These are phyloP conservation scores for Trichosurus vulpecula DNA, from an alignment of 2,797 vertebrate genomes.

Conservation along the genomic window DNA sequence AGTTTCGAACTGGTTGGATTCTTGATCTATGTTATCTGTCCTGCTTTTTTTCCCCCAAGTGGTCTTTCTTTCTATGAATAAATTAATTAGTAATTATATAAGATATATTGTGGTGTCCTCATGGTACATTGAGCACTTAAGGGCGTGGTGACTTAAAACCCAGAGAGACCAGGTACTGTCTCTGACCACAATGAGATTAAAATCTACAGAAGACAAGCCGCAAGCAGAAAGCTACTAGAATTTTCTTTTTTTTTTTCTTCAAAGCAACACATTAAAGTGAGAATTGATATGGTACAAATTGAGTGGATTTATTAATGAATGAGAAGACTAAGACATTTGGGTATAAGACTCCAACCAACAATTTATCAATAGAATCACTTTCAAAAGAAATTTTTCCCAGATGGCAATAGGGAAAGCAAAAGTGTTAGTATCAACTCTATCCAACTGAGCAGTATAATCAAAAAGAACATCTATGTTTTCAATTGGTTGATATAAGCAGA, in stretches of 20 bases:
- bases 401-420: neutral
- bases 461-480: slow-evolving; percentile 14
- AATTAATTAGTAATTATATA: slow-evolving; percentile 3
- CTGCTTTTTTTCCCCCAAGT: neutral
- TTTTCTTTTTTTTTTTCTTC: no score
- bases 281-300: rapidly evolving
- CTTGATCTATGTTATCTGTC: neutral
- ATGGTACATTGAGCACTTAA: neutral
- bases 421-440: neutral
- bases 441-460: slow-evolving; percentile 11
- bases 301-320: neutral
- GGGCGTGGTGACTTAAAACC: neutral
- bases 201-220: rapidly evolving
- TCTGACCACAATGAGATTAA: neutral
- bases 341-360: neutral
- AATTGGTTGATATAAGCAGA: slow-evolving; percentile 2
- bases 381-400: slow-evolving; percentile 18
- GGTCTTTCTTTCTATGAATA: slow-evolving; percentile 22
- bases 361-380: neutral
- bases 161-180: neutral
- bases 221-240: rapidly evolving
- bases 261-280: neutral
- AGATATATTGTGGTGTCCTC: slow-evolving; percentile 45
- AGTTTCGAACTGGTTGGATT: slow-evolving; percentile 41
- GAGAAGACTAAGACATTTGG: neutral